Evolutionary conservation across 1,140 invertebrate species (phyloP).

Genomic region (Drosophila azteca): DNA sequence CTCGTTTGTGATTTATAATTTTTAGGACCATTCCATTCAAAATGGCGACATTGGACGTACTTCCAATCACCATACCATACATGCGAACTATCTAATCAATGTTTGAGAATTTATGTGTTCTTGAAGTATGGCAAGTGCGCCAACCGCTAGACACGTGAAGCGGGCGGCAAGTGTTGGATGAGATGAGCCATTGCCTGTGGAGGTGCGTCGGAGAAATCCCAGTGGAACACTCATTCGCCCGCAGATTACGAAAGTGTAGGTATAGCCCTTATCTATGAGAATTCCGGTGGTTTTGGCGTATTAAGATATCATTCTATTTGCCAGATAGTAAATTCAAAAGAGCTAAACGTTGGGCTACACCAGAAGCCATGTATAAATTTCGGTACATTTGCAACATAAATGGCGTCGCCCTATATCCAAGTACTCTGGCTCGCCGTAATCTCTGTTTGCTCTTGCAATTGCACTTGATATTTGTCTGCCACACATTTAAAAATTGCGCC

Average conservation of each 20-base stretch:
- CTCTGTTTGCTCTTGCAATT: neutral
- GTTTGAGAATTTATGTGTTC: neutral
- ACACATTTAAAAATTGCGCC: neutral
- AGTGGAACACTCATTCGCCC: neutral
- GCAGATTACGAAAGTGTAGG: neutral
- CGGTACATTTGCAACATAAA: neutral
- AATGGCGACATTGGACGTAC: neutral
- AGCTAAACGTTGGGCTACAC: neutral
- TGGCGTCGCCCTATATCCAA: constrained; percentile 7
- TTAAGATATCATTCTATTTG: constrained; percentile 8
- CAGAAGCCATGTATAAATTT: no score
- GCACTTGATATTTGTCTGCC: constrained; percentile 1
- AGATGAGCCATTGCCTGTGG: no score
- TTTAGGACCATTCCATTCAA: neutral
- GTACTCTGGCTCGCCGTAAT: constrained; percentile 1
- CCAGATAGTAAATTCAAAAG: neutral
- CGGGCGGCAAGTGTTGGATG: constrained; percentile 4
- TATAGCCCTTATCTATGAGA: constrained; percentile 13
- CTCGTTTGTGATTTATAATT: constrained; percentile 32
- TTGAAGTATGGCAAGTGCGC: neutral
- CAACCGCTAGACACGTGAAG: constrained; percentile 1
- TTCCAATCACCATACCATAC: constrained; percentile 10
- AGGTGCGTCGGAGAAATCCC: constrained; percentile 11
- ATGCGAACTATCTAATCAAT: constrained; percentile 36
- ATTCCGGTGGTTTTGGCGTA: constrained; percentile 3